Evolutionary conservation across 2,888 invertebrate genomes (phyloP), one percentile per base, ranked within the genome.

Genomic region (Lasius fuliginosus): DNA sequence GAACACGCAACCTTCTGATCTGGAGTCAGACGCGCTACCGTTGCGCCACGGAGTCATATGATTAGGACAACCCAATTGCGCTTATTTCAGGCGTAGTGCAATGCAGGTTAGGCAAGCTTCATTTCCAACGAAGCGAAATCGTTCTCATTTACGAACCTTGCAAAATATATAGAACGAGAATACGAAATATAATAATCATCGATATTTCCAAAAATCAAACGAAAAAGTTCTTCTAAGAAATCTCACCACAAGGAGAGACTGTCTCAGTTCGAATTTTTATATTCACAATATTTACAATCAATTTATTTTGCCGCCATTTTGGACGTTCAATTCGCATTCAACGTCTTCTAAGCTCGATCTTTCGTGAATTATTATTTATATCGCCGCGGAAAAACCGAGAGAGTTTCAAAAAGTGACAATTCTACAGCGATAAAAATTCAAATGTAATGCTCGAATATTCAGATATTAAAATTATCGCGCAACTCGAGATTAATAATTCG

Each of bases 21-120:
- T 98, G 98, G 98, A 98, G 98, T 98, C 98, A 98, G 98, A 98
- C 98, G 98, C 98, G 98, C 98, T 98, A 98, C 98, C 98, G 97
- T 98, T 98, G 98, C 98, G 98, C 98, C 98, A 98, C 98, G 97
- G 97, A 97, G 97, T 97, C 73, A 1, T 9, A 27, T 12, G 18
- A 18, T 0, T 18, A 1, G 6, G 11, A 27, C 12, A 58, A 0
- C 6, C 58, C 27, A 40, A 40, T 56, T 73, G 73, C 40, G 58
- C 58, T 18, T 40, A 73, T 58, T 73, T 71, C 71, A 58, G 58
- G n/a, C n/a, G 18, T n/a, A 49, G 18, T n/a, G 12, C 49, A n/a
- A 49, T 49, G 18, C n/a, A 49, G 18, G 6, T 49, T 49, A 49
- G 8, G 8, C n/a, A 49, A 49, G 49, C n/a, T 49, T 49, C 49